These are phyloP conservation scores for Monomorium pharaonis DNA, from an alignment of 1,140 invertebrate species.

Conservation along the genomic window DNA sequence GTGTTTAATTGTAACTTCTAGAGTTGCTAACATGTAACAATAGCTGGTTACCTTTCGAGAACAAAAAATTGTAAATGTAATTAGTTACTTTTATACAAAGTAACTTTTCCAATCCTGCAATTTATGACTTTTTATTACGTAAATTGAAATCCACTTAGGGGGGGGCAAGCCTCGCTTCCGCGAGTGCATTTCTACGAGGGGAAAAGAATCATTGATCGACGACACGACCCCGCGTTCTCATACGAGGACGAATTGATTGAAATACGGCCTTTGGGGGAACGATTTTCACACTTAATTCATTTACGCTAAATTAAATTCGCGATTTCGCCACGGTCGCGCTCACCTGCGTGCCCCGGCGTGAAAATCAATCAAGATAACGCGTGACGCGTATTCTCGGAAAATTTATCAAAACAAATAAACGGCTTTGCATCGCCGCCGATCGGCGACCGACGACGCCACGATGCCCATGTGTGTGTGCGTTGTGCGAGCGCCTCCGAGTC, in stretches of 20 bases:
- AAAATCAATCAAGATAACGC: neutral
- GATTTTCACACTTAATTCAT: constrained; percentile 57
- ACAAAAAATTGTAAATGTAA: too few relatives aligned
- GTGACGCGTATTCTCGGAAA: neutral
- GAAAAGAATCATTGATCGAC: constrained; percentile 64
- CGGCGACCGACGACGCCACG: neutral
- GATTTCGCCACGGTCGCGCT: neutral
- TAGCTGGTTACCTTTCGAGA: too few relatives aligned
- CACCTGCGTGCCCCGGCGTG: neutral
- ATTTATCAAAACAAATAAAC: too few relatives aligned
- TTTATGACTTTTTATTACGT: neutral
- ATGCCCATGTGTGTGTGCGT: neutral
- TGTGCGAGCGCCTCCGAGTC: neutral
- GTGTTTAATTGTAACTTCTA: too few relatives aligned
- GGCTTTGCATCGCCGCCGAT: neutral
- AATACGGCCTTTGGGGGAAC: constrained; percentile 50
- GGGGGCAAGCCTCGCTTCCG: neutral
- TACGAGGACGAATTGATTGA: constrained; percentile 60
- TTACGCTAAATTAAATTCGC: constrained; percentile 22
- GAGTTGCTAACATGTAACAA: too few relatives aligned
- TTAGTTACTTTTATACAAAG: too few relatives aligned
- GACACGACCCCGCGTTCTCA: constrained; percentile 28
- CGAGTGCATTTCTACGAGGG: constrained; percentile 57
- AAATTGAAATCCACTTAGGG: neutral
- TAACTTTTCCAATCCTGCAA: neutral